phyloP scores from a whole-genome alignment of 2,888 invertebrate genomes.

The Dolichopus griseipennis region DNA sequence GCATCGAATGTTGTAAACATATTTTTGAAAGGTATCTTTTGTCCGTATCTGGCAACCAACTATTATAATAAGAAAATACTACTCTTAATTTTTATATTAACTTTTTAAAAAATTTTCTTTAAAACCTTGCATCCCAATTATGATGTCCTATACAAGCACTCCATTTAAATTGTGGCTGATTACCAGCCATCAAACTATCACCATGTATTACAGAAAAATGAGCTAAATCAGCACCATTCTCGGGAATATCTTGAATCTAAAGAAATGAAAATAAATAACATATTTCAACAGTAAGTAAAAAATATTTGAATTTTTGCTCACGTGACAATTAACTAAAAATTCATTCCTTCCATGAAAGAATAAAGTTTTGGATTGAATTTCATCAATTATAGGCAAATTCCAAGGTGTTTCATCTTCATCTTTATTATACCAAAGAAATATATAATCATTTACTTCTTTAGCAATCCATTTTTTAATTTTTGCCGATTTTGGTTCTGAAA shows the following conservation, averaged over 20 bases:
- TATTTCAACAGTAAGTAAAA: background rate
- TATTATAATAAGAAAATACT: constrained; percentile 18
- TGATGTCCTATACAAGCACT: constrained; percentile 45
- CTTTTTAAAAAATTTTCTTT: constrained; percentile 7
- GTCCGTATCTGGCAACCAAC: constrained; percentile 45
- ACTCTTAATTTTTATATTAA: background rate
- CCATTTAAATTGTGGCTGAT: constrained; percentile 34
- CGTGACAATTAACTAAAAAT: constrained; percentile 66
- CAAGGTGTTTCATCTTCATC: constrained; percentile 69
- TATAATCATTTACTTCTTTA: constrained; percentile 60
- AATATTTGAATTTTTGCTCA: constrained; percentile 30
- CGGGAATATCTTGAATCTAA: constrained; percentile 60
- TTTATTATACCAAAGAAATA: constrained; percentile 65
- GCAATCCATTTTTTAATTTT: constrained; percentile 61
- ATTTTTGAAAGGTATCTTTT: constrained; percentile 17
- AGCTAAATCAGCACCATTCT: constrained; percentile 79
- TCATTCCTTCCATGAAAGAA: constrained; percentile 68
- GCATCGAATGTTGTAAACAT: constrained; percentile 53
- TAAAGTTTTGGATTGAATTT: constrained; percentile 51
- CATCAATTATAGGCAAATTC: constrained; percentile 50
- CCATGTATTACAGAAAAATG: constrained; percentile 72
- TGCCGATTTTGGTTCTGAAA: constrained; percentile 58
- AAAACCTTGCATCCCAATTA: constrained; percentile 48
- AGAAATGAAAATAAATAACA: background rate
- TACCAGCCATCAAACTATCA: constrained; percentile 49